These are phyloP conservation scores for Tolmerus cingulatus DNA, from an alignment of 2,888 invertebrate species.

Conservation along the genomic window DNA sequence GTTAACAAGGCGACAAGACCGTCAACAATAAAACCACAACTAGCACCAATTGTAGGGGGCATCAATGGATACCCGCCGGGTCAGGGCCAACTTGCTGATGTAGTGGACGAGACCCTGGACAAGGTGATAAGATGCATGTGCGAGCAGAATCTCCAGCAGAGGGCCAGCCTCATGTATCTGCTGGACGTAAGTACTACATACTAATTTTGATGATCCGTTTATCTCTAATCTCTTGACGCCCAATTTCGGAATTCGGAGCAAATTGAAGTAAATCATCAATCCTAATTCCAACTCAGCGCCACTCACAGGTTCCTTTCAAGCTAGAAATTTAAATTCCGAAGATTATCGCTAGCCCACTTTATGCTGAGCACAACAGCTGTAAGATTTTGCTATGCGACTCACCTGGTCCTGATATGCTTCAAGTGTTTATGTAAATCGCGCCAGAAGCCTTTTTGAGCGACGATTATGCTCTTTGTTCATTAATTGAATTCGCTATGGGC, in stretches of 20 bases:
- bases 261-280: neutral
- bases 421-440: slow-evolving; percentile 15
- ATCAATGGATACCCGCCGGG: neutral
- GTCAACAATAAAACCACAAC: neutral
- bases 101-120: slow-evolving; percentile 40
- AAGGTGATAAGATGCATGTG: slow-evolving; percentile 62
- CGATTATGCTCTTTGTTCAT: slow-evolving; percentile 24
- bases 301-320: neutral
- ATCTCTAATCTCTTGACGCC: neutral
- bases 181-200: slow-evolving; percentile 66
- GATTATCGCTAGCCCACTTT: neutral
- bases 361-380: neutral
- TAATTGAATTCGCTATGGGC: slow-evolving; percentile 3
- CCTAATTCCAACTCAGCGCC: neutral
- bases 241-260: neutral
- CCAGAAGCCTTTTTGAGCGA: slow-evolving; percentile 10
- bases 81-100: neutral
- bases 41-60: slow-evolving; percentile 6
- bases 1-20: slow-evolving; percentile 30
- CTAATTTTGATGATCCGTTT: neutral
- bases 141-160: slow-evolving; percentile 64
- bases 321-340: slow-evolving; percentile 9
- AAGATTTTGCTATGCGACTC: neutral
- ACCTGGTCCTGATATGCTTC: neutral
- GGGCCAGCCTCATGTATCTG: slow-evolving; percentile 70